Evolutionary conservation across 2,888 invertebrate species (phyloP).

Genomic region (Hydraecia micacea): DNA sequence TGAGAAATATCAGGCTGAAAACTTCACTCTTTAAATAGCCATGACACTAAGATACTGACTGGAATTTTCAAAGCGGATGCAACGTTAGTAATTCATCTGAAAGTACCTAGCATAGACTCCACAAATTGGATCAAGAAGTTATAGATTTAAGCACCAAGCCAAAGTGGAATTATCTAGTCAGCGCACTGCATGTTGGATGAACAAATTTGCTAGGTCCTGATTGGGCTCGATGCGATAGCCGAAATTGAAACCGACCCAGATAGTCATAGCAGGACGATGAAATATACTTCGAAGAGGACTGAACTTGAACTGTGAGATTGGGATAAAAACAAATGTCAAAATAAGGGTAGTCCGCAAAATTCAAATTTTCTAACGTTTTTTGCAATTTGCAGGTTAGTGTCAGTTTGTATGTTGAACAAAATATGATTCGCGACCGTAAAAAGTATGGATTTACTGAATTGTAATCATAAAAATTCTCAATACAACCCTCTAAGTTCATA

Average conservation of each 20-base stretch:
- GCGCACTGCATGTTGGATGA: conserved; percentile 19
- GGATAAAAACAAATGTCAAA: background rate
- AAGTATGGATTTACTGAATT: too few relatives aligned
- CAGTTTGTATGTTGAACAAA: too few relatives aligned
- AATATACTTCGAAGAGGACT: background rate
- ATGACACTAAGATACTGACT: background rate
- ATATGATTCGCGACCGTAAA: too few relatives aligned
- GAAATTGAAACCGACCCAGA: conserved; percentile 12
- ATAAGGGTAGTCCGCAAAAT: background rate
- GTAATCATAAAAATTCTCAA: too few relatives aligned
- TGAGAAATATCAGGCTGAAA: conserved; percentile 24
- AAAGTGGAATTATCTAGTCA: conserved; percentile 20
- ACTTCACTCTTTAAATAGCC: background rate
- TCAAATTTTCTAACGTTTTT: too few relatives aligned
- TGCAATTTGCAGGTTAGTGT: too few relatives aligned
- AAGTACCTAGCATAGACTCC: conserved; percentile 5
- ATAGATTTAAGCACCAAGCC: conserved; percentile 24
- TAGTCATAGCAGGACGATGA: background rate
- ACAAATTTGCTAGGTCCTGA: conserved; percentile 25
- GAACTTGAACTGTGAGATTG: too few relatives aligned
- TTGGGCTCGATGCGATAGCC: conserved; percentile 11
- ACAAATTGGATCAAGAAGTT: conserved; percentile 32
- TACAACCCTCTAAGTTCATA: too few relatives aligned
- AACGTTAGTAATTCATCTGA: conserved; percentile 21
- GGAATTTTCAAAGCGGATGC: conserved; percentile 8